Evolutionary conservation across 2,888 invertebrate species (phyloP).

Genomic region (Gnatocerus cornutus): DNA sequence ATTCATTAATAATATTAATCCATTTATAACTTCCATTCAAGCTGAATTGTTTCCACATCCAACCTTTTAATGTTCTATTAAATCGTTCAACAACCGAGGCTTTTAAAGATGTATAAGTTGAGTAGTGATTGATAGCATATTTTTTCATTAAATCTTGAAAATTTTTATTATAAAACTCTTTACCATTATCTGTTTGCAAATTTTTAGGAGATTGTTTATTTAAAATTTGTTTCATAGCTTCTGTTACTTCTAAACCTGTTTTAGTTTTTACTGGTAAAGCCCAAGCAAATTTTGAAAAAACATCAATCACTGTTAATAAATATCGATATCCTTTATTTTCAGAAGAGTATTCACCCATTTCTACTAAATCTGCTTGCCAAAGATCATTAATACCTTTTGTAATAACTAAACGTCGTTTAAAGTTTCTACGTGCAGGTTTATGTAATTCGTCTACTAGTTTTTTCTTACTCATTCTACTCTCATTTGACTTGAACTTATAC

Average conservation of each 20-base stretch:
- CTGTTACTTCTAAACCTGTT: slow-evolving; percentile 58
- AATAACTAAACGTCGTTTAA: slow-evolving; percentile 61
- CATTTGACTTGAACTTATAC: slow-evolving; percentile 29
- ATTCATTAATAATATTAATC: slow-evolving; percentile 50
- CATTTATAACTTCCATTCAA: slow-evolving; percentile 60
- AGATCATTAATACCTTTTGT: slow-evolving; percentile 67
- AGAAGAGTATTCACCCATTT: slow-evolving; percentile 60
- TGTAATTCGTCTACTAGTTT: slow-evolving; percentile 62
- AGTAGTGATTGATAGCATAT: slow-evolving; percentile 46
- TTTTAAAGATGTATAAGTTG: slow-evolving; percentile 43
- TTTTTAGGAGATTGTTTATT: slow-evolving; percentile 42
- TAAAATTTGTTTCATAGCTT: slow-evolving; percentile 51
- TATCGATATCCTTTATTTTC: slow-evolving; percentile 63
- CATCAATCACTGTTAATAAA: slow-evolving; percentile 66
- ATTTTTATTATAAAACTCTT: slow-evolving; percentile 57
- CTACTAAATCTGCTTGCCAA: slow-evolving; percentile 69
- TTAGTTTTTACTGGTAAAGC: slow-evolving; percentile 64
- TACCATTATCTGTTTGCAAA: slow-evolving; percentile 61
- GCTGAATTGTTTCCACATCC: slow-evolving; percentile 54
- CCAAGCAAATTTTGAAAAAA: slow-evolving; percentile 68
- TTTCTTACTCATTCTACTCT: slow-evolving; percentile 41
- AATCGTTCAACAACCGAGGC: slow-evolving; percentile 44
- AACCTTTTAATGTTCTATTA: slow-evolving; percentile 6
- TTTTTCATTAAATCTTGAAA: slow-evolving; percentile 45
- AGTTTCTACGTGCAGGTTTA: slow-evolving; percentile 65